Evolutionary conservation across 2,113 vertebrate species (phyloP).

Genomic region (Epinephelus fuscoguttatus): DNA sequence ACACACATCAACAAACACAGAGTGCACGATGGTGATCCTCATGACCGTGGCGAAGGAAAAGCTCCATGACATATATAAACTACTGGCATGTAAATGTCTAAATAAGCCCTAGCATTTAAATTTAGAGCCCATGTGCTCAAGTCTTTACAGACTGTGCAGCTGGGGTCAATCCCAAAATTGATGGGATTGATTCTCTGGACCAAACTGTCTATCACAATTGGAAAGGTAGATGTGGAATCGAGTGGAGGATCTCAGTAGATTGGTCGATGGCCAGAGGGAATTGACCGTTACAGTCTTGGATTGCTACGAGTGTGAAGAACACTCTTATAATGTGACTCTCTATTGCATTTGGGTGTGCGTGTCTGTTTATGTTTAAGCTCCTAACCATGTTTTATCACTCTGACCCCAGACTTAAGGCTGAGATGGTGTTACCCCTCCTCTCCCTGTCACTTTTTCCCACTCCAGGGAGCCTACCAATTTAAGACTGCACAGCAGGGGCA

Average conservation of each 20-base stretch:
- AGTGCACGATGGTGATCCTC: slow-evolving; percentile 17
- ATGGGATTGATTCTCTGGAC: slow-evolving; percentile 73
- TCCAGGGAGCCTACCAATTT: slow-evolving; percentile 58
- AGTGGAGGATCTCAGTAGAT: slow-evolving; percentile 63
- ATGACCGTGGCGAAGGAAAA: slow-evolving; percentile 25
- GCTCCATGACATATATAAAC: slow-evolving; percentile 39
- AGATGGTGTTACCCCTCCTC: slow-evolving; percentile 39
- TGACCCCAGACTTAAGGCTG: slow-evolving; percentile 45
- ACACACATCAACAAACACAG: slow-evolving; percentile 43
- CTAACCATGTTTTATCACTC: slow-evolving; percentile 42
- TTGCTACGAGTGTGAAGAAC: slow-evolving; percentile 26
- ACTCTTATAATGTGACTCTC: slow-evolving; percentile 5
- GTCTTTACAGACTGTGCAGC: slow-evolving; percentile 20
- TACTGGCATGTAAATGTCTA: slow-evolving; percentile 31
- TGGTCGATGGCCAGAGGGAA: slow-evolving; percentile 39
- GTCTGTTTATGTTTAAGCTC: slow-evolving; percentile 44
- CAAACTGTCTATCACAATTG: slow-evolving; percentile 66
- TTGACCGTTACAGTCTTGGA: slow-evolving; percentile 32
- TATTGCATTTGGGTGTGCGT: slow-evolving; percentile 15
- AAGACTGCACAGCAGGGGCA: slow-evolving; percentile 62
- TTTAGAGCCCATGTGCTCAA: slow-evolving; percentile 17
- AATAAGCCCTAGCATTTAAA: slow-evolving; percentile 20
- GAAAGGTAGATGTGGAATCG: slow-evolving; percentile 66
- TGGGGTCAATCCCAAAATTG: slow-evolving; percentile 67
- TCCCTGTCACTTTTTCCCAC: slow-evolving; percentile 49